Evolutionary conservation across 2,113 vertebrate species (phyloP).

Genomic region (human (Homo sapiens)): DNA sequence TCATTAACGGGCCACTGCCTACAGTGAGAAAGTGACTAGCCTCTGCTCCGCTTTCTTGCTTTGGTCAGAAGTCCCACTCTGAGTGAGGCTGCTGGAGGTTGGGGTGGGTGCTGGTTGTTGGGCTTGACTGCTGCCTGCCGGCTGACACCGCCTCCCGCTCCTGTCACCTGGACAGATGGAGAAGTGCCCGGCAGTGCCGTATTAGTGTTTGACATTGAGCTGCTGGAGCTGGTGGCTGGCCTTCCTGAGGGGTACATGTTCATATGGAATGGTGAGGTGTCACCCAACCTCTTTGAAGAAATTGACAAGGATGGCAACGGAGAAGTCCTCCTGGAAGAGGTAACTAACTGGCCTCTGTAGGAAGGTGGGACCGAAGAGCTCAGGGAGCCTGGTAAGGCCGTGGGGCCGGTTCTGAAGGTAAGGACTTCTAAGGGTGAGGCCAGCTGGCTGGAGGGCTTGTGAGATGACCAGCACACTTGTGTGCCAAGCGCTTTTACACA

Average conservation of each 20-base stretch:
- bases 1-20: background rate
- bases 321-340: conserved; percentile 92
- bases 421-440: background rate
- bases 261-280: conserved; percentile 94
- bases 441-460: too few relatives aligned
- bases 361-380: background rate
- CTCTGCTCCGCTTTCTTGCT: background rate
- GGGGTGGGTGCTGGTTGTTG: background rate
- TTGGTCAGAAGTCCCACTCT: background rate
- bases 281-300: conserved; percentile 93
- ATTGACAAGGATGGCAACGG: conserved; percentile 92
- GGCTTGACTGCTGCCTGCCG: accelerated
- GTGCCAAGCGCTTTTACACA: background rate
- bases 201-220: conserved; percentile 93
- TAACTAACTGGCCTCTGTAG: conserved; percentile 83
- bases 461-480: background rate
- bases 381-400: background rate
- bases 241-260: conserved; percentile 99
- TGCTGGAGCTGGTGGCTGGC: conserved; percentile 93
- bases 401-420: background rate
- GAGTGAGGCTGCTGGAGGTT: background rate
- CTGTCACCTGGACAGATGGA: conserved; percentile 83
- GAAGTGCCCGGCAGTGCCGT: conserved; percentile 98
- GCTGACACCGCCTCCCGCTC: background rate
- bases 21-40: background rate